Evolutionary conservation across 2,797 vertebrate genomes (phyloP).

Genomic region (Gymnothorax javanicus): DNA sequence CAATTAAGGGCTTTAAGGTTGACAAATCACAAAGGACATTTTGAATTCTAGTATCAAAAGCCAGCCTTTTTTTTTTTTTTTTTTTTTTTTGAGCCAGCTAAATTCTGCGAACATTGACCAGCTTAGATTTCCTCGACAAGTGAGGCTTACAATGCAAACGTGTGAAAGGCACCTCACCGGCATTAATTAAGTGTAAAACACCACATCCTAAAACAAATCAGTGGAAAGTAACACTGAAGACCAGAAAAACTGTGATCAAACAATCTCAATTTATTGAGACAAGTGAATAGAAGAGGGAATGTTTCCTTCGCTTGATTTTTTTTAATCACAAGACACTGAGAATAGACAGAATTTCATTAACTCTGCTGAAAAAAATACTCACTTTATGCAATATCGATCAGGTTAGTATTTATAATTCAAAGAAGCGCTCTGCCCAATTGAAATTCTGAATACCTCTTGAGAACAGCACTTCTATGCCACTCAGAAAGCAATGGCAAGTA

Average conservation of each 20-base stretch:
- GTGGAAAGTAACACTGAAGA: background rate
- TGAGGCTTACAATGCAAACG: background rate
- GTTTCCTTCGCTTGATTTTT: background rate
- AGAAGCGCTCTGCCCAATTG: background rate
- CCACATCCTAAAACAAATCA: background rate
- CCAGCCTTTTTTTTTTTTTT: background rate
- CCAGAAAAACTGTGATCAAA: background rate
- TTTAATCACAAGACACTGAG: background rate
- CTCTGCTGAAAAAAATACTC: too few relatives aligned
- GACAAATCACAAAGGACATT: background rate
- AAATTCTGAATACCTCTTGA: background rate
- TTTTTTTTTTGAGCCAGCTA: background rate
- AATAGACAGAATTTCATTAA: background rate
- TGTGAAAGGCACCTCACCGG: background rate
- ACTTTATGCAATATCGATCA: background rate
- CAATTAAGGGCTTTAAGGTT: background rate
- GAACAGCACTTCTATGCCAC: background rate
- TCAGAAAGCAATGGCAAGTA: background rate
- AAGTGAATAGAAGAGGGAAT: background rate
- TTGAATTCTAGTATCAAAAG: background rate
- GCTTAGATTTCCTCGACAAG: background rate
- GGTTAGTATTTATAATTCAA: background rate
- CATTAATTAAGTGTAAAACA: background rate
- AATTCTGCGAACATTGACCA: background rate
- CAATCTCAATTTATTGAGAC: background rate